These are phyloP conservation scores for Ammodytes marinus DNA, from an alignment of 2,113 vertebrate genomes.

Conservation along the genomic window DNA sequence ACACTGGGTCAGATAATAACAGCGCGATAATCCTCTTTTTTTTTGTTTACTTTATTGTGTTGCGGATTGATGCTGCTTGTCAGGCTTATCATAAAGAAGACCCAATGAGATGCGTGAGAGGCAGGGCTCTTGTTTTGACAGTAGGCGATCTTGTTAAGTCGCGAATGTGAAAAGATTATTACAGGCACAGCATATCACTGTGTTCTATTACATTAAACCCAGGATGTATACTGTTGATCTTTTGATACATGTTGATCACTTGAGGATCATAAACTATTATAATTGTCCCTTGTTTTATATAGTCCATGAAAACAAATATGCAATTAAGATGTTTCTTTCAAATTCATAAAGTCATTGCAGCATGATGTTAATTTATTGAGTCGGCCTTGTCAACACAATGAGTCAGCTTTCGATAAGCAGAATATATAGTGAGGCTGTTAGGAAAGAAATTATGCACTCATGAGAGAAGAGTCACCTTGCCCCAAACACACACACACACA, in stretches of 20 bases:
- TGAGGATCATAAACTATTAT: not conserved
- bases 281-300: not conserved
- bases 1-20: constrained; percentile 91
- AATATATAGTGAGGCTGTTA: not conserved
- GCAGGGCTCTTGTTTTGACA: not conserved
- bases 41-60: not conserved
- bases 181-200: not conserved
- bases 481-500: not conserved
- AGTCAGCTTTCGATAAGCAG: constrained; percentile 33
- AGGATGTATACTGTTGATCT: not conserved
- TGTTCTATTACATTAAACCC: not conserved
- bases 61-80: not conserved
- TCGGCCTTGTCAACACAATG: constrained; percentile 21
- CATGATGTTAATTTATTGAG: not conserved
- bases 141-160: not conserved
- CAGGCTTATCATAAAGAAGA: not conserved
- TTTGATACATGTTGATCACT: not conserved
- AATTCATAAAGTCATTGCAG: constrained; percentile 4
- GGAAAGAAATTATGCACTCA: not conserved
- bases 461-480: constrained; percentile 13
- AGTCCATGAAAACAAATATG: not conserved
- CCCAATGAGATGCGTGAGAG: not conserved
- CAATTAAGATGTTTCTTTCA: not conserved
- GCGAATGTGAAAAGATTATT: not conserved
- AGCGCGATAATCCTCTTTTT: constrained; percentile 11